Percentiles rank a stretch among this genome's conserved stretches.
Conservation (phyloP, 2,797 vertebrate genomes). For the Threskiornis aethiopicus region DNA sequence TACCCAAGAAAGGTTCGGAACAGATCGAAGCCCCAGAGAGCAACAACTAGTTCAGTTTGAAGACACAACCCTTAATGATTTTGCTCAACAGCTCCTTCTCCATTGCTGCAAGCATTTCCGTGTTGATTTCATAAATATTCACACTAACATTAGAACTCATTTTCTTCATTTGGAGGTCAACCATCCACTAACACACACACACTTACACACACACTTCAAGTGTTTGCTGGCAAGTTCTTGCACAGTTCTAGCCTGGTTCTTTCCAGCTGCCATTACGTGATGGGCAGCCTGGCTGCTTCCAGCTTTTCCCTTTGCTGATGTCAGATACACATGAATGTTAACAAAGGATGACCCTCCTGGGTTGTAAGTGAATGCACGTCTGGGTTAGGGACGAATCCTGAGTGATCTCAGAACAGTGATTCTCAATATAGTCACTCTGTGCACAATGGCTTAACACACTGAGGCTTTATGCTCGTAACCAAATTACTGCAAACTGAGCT, state of each 20-base stretch:
- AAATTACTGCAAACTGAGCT: not conserved
- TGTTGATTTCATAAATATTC: not conserved
- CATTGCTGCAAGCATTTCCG: not conserved
- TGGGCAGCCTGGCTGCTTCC: not conserved
- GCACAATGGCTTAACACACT: not conserved
- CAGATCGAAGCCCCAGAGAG: not conserved
- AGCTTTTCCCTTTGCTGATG: not conserved
- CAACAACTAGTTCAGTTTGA: not conserved
- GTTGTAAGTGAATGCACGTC: not conserved
- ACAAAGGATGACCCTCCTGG: not conserved
- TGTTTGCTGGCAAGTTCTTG: not conserved
- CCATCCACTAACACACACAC: not conserved
- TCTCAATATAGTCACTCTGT: not conserved
- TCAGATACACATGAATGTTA: not conserved
- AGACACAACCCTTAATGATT: not conserved
- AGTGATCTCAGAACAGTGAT: not conserved
- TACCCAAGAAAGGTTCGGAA: not conserved
- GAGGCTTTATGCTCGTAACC: not conserved
- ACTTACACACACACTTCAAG: not conserved
- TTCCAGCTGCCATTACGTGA: not conserved
- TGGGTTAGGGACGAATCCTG: not conserved
- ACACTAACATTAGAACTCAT: not conserved
- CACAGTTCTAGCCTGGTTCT: not conserved
- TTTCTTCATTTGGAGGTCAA: not conserved
- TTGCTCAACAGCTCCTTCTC: not conserved